These are phyloP conservation scores for Oryzias melastigma DNA, from an alignment of 2,113 vertebrate genomes.

Conservation along the genomic window DNA sequence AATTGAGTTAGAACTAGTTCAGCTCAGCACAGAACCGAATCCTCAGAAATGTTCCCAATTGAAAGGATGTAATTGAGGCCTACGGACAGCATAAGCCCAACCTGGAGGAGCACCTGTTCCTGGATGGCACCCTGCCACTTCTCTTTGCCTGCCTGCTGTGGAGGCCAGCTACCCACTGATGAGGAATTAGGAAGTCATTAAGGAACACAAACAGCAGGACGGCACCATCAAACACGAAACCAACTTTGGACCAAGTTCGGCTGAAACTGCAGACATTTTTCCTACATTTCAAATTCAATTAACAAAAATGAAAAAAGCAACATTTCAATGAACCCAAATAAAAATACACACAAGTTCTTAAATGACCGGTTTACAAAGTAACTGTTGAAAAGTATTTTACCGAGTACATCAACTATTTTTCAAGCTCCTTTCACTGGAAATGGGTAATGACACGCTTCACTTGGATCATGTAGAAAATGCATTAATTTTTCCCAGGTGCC, in stretches of 20 bases:
- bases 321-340: too few relatives aligned
- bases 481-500: conserved; percentile 39
- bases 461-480: conserved; percentile 32
- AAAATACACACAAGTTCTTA: too few relatives aligned
- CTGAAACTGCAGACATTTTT: too few relatives aligned
- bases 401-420: conserved; percentile 9
- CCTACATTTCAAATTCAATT: too few relatives aligned
- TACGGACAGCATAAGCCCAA: conserved; percentile 65
- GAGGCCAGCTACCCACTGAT: conserved; percentile 71
- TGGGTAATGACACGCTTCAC: conserved; percentile 9
- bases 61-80: conserved; percentile 66
- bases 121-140: conserved; percentile 71
- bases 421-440: not conserved
- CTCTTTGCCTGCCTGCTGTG: conserved; percentile 70
- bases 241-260: conserved; percentile 42
- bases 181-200: conserved; percentile 79
- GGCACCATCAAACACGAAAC: conserved; percentile 49
- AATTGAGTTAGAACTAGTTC: conserved; percentile 19
- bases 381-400: not conserved
- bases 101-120: conserved; percentile 72
- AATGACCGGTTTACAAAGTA: too few relatives aligned
- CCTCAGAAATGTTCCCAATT: conserved; percentile 37
- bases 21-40: conserved; percentile 20
- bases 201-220: conserved; percentile 73
- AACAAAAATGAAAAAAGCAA: too few relatives aligned